Base-by-base conservation (phyloP, 2,888 invertebrate genomes). In the Callyntrura sp. region DNA sequence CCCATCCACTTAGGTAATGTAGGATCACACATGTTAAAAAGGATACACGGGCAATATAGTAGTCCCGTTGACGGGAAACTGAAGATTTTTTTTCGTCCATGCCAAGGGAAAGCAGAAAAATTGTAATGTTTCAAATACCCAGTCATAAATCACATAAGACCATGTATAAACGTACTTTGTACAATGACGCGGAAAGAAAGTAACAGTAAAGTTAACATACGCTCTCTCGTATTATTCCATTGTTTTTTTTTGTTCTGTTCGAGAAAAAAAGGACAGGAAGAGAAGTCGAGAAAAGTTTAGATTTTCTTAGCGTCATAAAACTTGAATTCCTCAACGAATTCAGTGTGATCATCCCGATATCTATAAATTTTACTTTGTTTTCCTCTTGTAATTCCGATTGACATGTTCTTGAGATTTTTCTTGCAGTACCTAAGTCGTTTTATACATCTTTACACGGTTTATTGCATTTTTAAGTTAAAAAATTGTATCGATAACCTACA, bases 261-360 rank as follows among this genome's bases (percentile, higher is more conserved):
- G 23, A 20, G 23, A 43, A 14, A 45, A 84, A 60, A 12, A 68
- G 57, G 57, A 73, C 43, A 51, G 45, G 48, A 73, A 62, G 51
- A 17, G 60, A 4, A 60, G 3, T 35, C 68, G 62, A 83, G 76
- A 83, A 76, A 76, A 83, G 62, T 76, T 88, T 83, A 68, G 73
- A 78, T 88, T 88, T 88, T 88, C n/a, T 65, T 76, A 88, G 88
- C 83, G 55, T 88, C 88, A 88, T 88, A 88, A 88, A 88, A 88
- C 83, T 70, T 68, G 65, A 82, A 82, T 88, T 88, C 76, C 60
- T 17, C 43, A 43, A 45, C 68, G 35, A n/a, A 35, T 9, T 68
- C 17, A 17, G 35, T 65, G 35, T 65, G 70, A 1, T 43, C 70
- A 1, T 60, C 65, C 12, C 28, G 14, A 62, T 25, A 62, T 28